Conservation (phyloP, 2,113 vertebrate species). For the Sinocyclocheilus anophthalmus region DNA sequence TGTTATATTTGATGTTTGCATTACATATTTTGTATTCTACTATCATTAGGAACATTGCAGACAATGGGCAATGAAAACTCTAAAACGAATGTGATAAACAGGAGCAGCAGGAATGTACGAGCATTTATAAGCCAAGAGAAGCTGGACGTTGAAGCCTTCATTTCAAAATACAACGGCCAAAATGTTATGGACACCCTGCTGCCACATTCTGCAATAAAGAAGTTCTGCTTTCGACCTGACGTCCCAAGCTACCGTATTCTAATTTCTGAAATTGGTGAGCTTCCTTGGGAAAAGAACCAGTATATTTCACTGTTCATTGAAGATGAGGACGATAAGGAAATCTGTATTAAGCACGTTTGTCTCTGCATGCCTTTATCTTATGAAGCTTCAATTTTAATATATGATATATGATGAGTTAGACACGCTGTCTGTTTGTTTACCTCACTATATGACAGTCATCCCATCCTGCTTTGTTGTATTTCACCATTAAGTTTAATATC, state of each 20-base stretch:
- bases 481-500: neutral
- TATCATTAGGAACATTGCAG: neutral
- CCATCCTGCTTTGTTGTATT: neutral
- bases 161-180: neutral
- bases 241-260: conserved; percentile 49
- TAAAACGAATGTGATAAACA: conserved; percentile 60
- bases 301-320: conserved; percentile 67
- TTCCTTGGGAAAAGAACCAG: conserved; percentile 40
- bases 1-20: conserved; percentile 14
- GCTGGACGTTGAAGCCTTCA: conserved; percentile 61
- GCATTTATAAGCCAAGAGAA: conserved; percentile 54
- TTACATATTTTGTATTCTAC: neutral
- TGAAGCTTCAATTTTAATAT: conserved; percentile 55
- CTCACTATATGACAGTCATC: neutral
- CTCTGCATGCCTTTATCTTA: conserved; percentile 54
- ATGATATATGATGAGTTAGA: conserved; percentile 59
- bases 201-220: conserved; percentile 25
- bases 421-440: neutral
- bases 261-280: conserved; percentile 55
- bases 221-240: conserved; percentile 62
- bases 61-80: conserved; percentile 64
- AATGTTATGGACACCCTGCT: rapidly evolving
- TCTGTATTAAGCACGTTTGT: conserved; percentile 62
- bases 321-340: conserved; percentile 59
- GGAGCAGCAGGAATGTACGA: conserved; percentile 65